A percentile compares a stretch with the other conserved stretches of the same genome.
These are phyloP conservation scores for Drosophila mulleri DNA, from an alignment of 2,888 invertebrate genomes.

Conservation along the genomic window DNA sequence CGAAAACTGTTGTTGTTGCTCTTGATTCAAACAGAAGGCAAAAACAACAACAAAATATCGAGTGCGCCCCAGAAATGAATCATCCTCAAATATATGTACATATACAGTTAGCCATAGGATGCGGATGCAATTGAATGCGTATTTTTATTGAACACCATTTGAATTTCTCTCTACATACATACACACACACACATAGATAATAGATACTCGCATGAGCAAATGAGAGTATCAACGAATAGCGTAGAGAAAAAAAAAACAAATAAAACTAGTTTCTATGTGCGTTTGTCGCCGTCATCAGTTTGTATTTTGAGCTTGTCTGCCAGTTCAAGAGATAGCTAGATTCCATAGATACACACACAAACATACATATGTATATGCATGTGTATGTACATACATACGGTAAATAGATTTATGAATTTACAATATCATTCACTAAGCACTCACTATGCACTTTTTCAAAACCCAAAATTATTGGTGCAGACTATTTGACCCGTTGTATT, in stretches of 20 bases:
- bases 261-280: constrained; percentile 68
- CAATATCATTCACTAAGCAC: constrained; percentile 51
- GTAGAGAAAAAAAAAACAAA: constrained; percentile 50
- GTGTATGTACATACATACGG: constrained; percentile 15
- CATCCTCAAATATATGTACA: constrained; percentile 47
- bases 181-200: constrained; percentile 15
- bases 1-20: constrained; percentile 57
- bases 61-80: constrained; percentile 71
- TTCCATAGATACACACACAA: constrained; percentile 47
- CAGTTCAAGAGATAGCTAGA: constrained; percentile 72
- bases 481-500: constrained; percentile 44
- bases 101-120: constrained; percentile 51
- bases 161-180: constrained; percentile 68
- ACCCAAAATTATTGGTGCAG: constrained; percentile 63
- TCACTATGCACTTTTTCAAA: constrained; percentile 82
- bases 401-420: constrained; percentile 25
- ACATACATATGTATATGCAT: not conserved
- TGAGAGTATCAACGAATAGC: constrained; percentile 14
- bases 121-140: constrained; percentile 61
- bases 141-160: constrained; percentile 62
- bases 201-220: constrained; percentile 17
- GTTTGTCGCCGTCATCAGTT: constrained; percentile 61
- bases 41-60: constrained; percentile 45
- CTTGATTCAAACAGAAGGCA: constrained; percentile 55
- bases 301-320: constrained; percentile 63